Evolutionary conservation across 2,797 vertebrate genomes (phyloP), one percentile per base, ranked within the genome.

Genomic region (Kryptopterus vitreolus): DNA sequence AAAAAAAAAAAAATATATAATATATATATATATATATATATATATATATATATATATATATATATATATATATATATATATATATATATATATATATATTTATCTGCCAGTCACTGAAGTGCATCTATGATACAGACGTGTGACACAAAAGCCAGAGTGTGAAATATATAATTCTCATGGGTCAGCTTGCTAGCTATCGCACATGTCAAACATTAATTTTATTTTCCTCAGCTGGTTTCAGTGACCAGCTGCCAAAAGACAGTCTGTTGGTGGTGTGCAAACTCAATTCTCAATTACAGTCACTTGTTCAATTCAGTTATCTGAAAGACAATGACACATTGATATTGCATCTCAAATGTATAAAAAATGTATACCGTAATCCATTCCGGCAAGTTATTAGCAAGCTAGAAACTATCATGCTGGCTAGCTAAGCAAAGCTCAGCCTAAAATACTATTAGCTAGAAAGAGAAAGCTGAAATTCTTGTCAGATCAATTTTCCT

Each of bases 221-320:
- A 26, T 59, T 46, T 59, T 29, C 33, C 58, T 58, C 33, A 16
- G 33, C n/a, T 26, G 46, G 9, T 59, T 74, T 16, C 71, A 73
- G 53, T 53, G 38, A 24, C 6, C 15, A 58, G 33, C 71, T 59
- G 35, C 33, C 18, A 74, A 59, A 74, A 43, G 55, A 74, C n/a
- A 57, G 55, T n/a, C 72, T 58, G 35, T 38, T 3, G 8, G 18
- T 55, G 52, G 20, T 55, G 5, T 72, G 13, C 7, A n/a, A 55
- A 58, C 16, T 57, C 6, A 20, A 73, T 16, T 58, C 12, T 1
- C 0, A 57, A 24, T 38, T 24, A 57, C 70, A 57, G 52, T 50
- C 52, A 53, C 24, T 33, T 13, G 3, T 53, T 33, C 38, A 55
- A 20, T 55, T 72, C 31, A n/a, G 29, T 72, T 35, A 55, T 6